Evolutionary conservation across 2,113 vertebrate species (phyloP), one percentile per base, ranked within the genome.

Genomic region (Halcyon senegalensis): DNA sequence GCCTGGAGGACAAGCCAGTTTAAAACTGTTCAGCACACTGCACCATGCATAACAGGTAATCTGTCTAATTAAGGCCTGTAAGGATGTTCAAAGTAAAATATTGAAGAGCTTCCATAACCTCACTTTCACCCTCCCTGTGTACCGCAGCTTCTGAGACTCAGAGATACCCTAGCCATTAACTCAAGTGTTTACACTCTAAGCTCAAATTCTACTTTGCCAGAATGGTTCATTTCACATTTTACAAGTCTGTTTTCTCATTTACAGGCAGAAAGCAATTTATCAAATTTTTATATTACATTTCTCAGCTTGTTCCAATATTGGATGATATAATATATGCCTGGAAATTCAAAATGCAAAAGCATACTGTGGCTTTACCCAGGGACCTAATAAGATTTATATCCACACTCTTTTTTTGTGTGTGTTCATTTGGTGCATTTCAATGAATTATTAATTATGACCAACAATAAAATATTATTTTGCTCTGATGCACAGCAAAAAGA

Each of bases 31-130:
- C 98, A 97, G 98, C 97, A 98, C 98, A 98, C 96, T 98, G 97
- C 95, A 98, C 98, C 98, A 98, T 99, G 98, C 98, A 98, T 99
- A 99, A 99, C 99, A 99, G 99, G 99, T 99, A 99, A 99, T 99
- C 98, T 99, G 98, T 98, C 99, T 99, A 99, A 99, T 99, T 99
- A 99, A 98, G 98, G 98, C 97, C 98, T 98, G 96, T 98, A 98
- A 98, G 98, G 98, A 99, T 98, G 98, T 98, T 98, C 98, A 98
- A 96, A 98, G 98, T 99, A 98, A 99, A 99, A 99, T 98, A 99
- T 98, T 99, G 97, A 99, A 98, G 98, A 98, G 98, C 96, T 97
- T 98, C 98, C 90, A 96, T 99, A 99, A 99, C 99, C 99, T 99
- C 98, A 95, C 97, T 98, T 99, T 99, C 99, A 99, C 98, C 98